These are phyloP conservation scores for Drosophila flavopinicola DNA, from an alignment of 2,888 invertebrate species.

Conservation along the genomic window DNA sequence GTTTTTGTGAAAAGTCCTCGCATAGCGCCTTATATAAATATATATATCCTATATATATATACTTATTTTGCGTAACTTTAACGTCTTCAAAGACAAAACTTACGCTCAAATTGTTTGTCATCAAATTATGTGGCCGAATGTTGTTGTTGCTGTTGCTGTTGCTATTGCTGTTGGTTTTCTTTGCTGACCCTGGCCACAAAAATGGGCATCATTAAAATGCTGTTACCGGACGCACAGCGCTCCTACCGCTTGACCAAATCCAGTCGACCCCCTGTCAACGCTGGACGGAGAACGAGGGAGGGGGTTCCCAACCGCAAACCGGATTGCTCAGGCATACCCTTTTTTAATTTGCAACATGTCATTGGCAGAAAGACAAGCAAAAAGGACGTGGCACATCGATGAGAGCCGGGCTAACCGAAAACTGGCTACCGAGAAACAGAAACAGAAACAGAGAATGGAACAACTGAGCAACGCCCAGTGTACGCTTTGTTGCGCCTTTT, in stretches of 20 bases:
- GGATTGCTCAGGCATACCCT: slow-evolving; percentile 79
- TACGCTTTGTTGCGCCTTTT: slow-evolving; percentile 76
- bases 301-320: slow-evolving; percentile 67
- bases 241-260: slow-evolving; percentile 34
- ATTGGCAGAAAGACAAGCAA: slow-evolving; percentile 78
- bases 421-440: slow-evolving; percentile 9
- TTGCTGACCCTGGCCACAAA: slow-evolving; percentile 43
- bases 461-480: slow-evolving; percentile 30
- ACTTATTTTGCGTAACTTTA: slow-evolving; percentile 42
- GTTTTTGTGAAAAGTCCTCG: slow-evolving; percentile 38
- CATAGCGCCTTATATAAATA: too few relatives aligned
- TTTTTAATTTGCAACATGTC: slow-evolving; percentile 80
- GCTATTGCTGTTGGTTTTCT: slow-evolving; percentile 13
- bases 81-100: slow-evolving; percentile 68
- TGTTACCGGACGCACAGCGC: slow-evolving; percentile 62
- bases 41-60: too few relatives aligned
- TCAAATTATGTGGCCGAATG: slow-evolving; percentile 69
- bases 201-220: slow-evolving; percentile 79
- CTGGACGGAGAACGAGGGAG: too few relatives aligned
- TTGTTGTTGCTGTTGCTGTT: slow-evolving; percentile 18
- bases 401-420: slow-evolving; percentile 28
- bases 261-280: slow-evolving; percentile 38
- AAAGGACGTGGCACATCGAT: slow-evolving; percentile 67
- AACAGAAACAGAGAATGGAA: not conserved
- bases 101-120: slow-evolving; percentile 76